Evolutionary conservation across 2,888 invertebrate genomes (phyloP).

Genomic region (Dione vanillae): DNA sequence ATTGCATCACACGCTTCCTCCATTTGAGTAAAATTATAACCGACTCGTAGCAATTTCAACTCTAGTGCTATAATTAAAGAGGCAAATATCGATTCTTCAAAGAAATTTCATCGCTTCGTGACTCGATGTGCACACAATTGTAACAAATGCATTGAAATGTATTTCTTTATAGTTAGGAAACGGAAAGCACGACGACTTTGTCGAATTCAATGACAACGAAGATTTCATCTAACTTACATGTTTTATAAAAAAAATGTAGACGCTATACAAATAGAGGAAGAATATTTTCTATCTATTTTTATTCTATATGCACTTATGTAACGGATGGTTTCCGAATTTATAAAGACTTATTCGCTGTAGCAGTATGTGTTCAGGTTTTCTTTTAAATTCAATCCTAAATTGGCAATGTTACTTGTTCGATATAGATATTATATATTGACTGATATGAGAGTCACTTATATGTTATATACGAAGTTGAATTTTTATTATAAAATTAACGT

Average conservation of each 20-base stretch:
- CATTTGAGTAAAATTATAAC: constrained; percentile 13
- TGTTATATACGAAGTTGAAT: too few relatives aligned
- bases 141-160: constrained; percentile 38
- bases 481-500: neutral
- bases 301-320: neutral
- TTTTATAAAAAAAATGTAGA: neutral
- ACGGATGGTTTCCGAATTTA: neutral
- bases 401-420: neutral
- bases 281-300: neutral
- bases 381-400: neutral
- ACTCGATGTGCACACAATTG: constrained; percentile 35
- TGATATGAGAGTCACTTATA: too few relatives aligned
- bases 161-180: constrained; percentile 39
- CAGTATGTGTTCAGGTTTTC: neutral
- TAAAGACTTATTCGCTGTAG: neutral
- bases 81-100: constrained; percentile 14
- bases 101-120: constrained; percentile 29
- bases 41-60: constrained; percentile 20
- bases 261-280: neutral
- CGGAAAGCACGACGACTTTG: constrained; percentile 31
- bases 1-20: constrained; percentile 36
- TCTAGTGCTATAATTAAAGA: constrained; percentile 15
- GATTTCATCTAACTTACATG: constrained; percentile 13
- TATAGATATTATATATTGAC: too few relatives aligned
- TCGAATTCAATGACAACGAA: constrained; percentile 22